Percentiles rank a stretch among this genome's conserved stretches.
phyloP scores from a whole-genome alignment of 2,797 vertebrate species.

The Sebastes kiyomatsui region DNA sequence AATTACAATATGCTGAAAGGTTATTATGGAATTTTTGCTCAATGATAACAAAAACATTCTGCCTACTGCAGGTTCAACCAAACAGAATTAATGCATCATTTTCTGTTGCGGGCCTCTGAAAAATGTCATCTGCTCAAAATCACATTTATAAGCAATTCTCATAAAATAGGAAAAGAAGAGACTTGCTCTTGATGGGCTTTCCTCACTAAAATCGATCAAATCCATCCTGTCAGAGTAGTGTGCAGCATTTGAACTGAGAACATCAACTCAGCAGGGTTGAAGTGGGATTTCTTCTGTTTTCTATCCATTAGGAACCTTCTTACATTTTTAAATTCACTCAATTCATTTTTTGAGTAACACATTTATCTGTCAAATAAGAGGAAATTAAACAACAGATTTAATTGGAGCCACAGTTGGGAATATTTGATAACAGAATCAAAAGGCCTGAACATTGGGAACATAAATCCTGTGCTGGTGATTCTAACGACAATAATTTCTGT shows the following conservation, averaged over 20 bases:
- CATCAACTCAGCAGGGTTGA: not conserved
- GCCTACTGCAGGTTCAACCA: not conserved
- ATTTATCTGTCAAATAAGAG: not conserved
- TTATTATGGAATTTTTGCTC: no score
- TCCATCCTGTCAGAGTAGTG: not conserved
- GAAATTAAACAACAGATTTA: not conserved
- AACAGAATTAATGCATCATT: not conserved
- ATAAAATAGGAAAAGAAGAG: not conserved
- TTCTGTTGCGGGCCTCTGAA: not conserved
- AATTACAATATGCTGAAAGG: no score
- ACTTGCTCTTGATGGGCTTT: not conserved
- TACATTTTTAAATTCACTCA: not conserved
- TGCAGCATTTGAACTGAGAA: not conserved
- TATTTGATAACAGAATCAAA: constrained; percentile 1
- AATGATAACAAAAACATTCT: no score
- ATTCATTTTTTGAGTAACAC: not conserved
- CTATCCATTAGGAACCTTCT: not conserved
- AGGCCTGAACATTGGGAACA: not conserved
- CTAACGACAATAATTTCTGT: not conserved
- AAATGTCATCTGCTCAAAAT: not conserved
- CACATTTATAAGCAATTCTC: not conserved
- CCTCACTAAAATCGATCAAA: not conserved
- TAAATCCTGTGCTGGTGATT: not conserved
- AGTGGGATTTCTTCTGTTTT: not conserved
- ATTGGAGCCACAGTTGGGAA: not conserved